Evolutionary conservation across 2,888 invertebrate species (phyloP).

Genomic region (Lepidochrysops patricia): DNA sequence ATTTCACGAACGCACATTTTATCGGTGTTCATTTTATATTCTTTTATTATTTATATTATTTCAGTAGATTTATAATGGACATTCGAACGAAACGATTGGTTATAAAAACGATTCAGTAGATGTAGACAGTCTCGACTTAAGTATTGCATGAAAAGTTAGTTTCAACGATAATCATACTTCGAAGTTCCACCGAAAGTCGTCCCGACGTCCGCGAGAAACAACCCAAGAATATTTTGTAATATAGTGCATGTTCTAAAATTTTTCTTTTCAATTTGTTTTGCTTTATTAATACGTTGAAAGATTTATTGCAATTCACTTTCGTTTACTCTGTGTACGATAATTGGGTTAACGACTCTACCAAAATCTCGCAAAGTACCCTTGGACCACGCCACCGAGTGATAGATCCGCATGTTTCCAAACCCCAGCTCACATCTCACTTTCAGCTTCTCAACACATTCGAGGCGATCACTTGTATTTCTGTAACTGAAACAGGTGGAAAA

Average conservation of each 20-base stretch:
- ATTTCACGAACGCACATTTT: slow-evolving; percentile 67
- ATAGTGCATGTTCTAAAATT: slow-evolving; percentile 40
- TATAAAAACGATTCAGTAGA: slow-evolving; percentile 38
- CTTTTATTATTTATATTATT: slow-evolving; percentile 34
- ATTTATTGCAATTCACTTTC: slow-evolving; percentile 27
- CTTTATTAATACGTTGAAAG: slow-evolving; percentile 24
- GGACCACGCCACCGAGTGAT: slow-evolving; percentile 75
- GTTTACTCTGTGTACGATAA: slow-evolving; percentile 26
- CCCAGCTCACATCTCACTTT: slow-evolving; percentile 72
- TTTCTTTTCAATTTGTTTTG: slow-evolving; percentile 26
- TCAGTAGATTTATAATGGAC: slow-evolving; percentile 42
- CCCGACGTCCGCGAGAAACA: slow-evolving; percentile 22
- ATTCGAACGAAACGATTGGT: slow-evolving; percentile 40
- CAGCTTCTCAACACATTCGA: slow-evolving; percentile 71
- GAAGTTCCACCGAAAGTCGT: slow-evolving; percentile 19
- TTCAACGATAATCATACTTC: slow-evolving; percentile 21
- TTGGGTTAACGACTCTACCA: slow-evolving; percentile 45
- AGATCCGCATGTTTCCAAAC: slow-evolving; percentile 71
- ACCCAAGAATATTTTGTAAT: slow-evolving; percentile 19
- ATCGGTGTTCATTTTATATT: slow-evolving; percentile 48
- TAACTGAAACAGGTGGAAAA: slow-evolving; percentile 67
- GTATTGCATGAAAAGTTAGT: slow-evolving; percentile 54
- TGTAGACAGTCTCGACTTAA: slow-evolving; percentile 58
- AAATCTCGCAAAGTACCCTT: slow-evolving; percentile 60
- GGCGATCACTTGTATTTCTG: slow-evolving; percentile 58